Evolutionary conservation across 2,797 vertebrate species (phyloP), one percentile per base, ranked within the genome.

Genomic region (Enteromius afrohamiltoni): DNA sequence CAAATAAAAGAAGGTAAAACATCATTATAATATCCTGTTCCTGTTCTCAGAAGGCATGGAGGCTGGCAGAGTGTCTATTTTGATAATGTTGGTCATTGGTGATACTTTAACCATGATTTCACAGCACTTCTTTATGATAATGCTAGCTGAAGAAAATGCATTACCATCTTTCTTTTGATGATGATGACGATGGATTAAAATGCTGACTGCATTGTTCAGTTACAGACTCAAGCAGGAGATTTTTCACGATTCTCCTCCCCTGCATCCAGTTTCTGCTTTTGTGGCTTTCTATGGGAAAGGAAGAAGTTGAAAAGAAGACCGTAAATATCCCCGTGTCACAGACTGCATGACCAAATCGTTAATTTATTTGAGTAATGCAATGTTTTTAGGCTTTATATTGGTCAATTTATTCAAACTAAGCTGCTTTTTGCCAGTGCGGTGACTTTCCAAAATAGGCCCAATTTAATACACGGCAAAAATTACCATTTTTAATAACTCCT

Each of bases 201-300:
- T 40, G 11, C 3, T 55, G 51, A 23, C 51, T 58, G 29, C 49
- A 21, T 51, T 31, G n/a, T 64, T 77, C 9, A 6, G 16, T 77
- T 21, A 31, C 7, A 8, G 31, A 19, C 14, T 55, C 9, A 16
- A 53, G 47, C 26, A 19, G 21, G 53, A 77, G 8, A 42, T 26
- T 29, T 37, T 77, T 26, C 14, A 29, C 3, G 26, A 17, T 64
- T 64, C 31, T 55, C 19, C 47, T 74, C 16, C 70, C 64, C 75
- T 84, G 85, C 51, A 67, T 51, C 62, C 71, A 65, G 11, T 84
- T 76, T 77, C 80, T 82, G 84, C 82, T 29, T 79, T n/a, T 58
- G 19, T 71, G 6, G 70, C 34, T 31, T 80, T 71, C 53, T 82
- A 21, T 34, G 69, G 74, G 70, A 68, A 71, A 74, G 67, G 80